phyloP scores from a whole-genome alignment of 2,113 vertebrate species.

The Speoplatyrhinus poulsoni region DNA sequence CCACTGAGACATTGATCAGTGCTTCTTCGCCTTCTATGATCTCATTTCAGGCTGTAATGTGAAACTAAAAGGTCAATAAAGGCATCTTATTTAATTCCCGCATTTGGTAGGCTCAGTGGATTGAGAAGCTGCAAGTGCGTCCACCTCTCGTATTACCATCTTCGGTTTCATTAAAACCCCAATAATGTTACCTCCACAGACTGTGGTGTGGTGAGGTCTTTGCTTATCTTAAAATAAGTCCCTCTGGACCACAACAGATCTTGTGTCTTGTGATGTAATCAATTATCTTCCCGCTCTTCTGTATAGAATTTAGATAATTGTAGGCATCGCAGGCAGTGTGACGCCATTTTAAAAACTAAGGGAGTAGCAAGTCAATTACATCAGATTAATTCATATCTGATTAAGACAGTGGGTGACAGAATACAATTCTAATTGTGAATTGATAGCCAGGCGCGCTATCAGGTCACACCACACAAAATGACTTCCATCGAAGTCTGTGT shows the following conservation, averaged over 20 bases:
- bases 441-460: neutral
- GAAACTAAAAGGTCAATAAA: conserved; percentile 69
- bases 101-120: conserved; percentile 38
- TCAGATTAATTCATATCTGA: too few species aligned
- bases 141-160: conserved; percentile 36
- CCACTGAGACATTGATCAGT: conserved; percentile 57
- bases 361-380: too few species aligned
- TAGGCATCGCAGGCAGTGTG: too few species aligned
- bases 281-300: conserved; percentile 2
- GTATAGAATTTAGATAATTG: neutral
- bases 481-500: neutral
- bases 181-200: conserved; percentile 3
- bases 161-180: conserved; percentile 45
- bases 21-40: conserved; percentile 51
- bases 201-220: conserved; percentile 20
- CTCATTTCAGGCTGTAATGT: conserved; percentile 67
- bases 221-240: conserved; percentile 29
- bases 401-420: neutral
- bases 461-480: neutral
- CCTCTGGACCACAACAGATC: conserved; percentile 10
- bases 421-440: conserved; percentile 6
- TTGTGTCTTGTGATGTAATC: conserved; percentile 7
- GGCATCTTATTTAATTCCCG: conserved; percentile 53
- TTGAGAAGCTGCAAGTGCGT: conserved; percentile 30
- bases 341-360: too few species aligned